A percentile compares a stretch with the other conserved stretches of the same genome.
Conservation (phyloP, 2,113 vertebrate species). For the Colistium nudipinnis region DNA sequence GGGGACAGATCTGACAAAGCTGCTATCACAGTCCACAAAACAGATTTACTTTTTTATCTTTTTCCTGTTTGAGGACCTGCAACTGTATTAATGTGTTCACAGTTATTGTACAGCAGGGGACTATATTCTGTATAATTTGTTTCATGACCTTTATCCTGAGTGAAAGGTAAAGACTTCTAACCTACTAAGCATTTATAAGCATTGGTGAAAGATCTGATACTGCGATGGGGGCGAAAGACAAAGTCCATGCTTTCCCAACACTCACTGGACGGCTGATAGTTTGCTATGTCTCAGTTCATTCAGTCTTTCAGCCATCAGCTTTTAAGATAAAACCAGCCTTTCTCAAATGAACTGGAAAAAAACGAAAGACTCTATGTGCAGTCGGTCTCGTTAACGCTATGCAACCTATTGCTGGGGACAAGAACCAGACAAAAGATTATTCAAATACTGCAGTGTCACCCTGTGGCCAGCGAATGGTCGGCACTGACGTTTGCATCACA, state of each 20-base stretch:
- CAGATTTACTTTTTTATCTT: too few relatives aligned
- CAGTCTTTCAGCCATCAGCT: neutral
- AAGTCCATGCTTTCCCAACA: constrained; percentile 52
- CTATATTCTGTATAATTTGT: too few relatives aligned
- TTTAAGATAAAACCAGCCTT: neutral
- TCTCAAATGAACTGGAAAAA: constrained; percentile 2
- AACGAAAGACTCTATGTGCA: neutral
- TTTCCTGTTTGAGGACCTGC: too few relatives aligned
- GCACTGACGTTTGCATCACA: constrained; percentile 23
- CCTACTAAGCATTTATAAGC: neutral
- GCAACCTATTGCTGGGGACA: neutral
- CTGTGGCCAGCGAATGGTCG: constrained; percentile 12
- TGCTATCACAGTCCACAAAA: too few relatives aligned
- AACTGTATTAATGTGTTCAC: neutral
- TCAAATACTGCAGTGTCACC: constrained; percentile 34
- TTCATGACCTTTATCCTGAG: constrained; percentile 5
- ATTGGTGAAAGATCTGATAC: constrained; percentile 34
- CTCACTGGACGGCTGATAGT: neutral
- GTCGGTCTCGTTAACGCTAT: neutral
- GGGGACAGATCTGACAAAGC: neutral
- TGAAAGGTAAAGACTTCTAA: constrained; percentile 26
- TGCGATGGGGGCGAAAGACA: constrained; percentile 6
- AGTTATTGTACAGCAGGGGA: too few relatives aligned
- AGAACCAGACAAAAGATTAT: neutral
- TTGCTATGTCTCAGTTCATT: neutral